Percentiles rank a stretch among this genome's conserved stretches.
phyloP scores from a whole-genome alignment of 1,140 invertebrate genomes.

The Euborellia annulipes region DNA sequence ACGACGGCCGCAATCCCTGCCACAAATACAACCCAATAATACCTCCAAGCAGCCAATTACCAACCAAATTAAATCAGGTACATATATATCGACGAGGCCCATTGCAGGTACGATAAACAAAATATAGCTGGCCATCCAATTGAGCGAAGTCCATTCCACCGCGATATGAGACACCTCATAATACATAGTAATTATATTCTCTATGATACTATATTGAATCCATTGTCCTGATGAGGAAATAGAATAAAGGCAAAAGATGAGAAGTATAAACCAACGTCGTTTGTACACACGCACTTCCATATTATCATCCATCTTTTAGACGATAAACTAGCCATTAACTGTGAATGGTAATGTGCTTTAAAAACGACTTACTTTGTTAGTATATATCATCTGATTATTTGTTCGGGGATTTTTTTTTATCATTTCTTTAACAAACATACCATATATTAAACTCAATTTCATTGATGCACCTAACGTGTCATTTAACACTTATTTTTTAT shows the following conservation, averaged over 20 bases:
- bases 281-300: conserved; percentile 20
- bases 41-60: not conserved
- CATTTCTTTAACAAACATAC: no score
- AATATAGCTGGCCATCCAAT: conserved; percentile 49
- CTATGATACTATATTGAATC: conserved; percentile 28
- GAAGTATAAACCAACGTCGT: conserved; percentile 36
- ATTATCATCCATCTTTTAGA: no score
- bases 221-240: conserved; percentile 36
- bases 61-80: conserved; percentile 10
- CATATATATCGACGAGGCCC: conserved; percentile 35
- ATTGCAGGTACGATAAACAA: conserved; percentile 46
- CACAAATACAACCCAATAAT: not conserved
- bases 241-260: conserved; percentile 36
- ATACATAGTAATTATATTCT: conserved; percentile 20
- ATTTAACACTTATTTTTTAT: no score
- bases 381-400: no score
- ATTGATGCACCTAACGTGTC: no score
- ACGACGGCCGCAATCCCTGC: not conserved
- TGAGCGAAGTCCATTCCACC: conserved; percentile 45
- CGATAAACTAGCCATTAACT: no score
- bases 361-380: no score
- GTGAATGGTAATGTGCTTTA: no score
- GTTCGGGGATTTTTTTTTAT: no score
- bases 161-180: conserved; percentile 24
- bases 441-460: no score